Base-by-base conservation (phyloP, 2,888 invertebrate species). In the Orchesellides sinensis region DNA sequence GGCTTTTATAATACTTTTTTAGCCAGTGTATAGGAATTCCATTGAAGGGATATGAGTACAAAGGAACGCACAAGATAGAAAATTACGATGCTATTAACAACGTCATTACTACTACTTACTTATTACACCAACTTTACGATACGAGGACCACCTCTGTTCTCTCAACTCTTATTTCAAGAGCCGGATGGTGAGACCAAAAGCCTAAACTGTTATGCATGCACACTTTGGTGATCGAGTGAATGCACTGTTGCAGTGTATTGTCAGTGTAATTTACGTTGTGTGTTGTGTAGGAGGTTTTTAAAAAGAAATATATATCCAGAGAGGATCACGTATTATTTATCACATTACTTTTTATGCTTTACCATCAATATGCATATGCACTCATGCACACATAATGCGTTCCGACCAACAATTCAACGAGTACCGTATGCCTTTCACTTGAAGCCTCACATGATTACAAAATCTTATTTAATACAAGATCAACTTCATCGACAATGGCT, bases 61-160 rank as follows among this genome's bases (percentile, higher is more conserved):
- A 73, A 47, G 29, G 63, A 63, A 63, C 25, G 49, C 63, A 63
- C 73, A 61, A 52, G 73, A 63, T 32, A 63, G 73, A 74, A 74
- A 72, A 74, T 74, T 74, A 74, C 73, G 73, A 74, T 74, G 73
- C 73, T 63, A 74, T 74, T 74, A 74, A 74, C 63, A 63, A 74
- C 63, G 63, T 74, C 73, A 74, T 74, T 74, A 74, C 73, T 29
- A 73, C 73, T 74, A 74, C 73, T 74, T 74, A 63, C 73, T 74
- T 74, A 74, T 74, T 74, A 74, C 73, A 49, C 25, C 63, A 61
- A 74, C 29, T 74, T 74, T 74, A 74, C 63, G 63, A 74, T 74
- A 63, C 49, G 73, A 63, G 63, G 73, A 74, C 73, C 73, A 74
- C 73, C 73, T 74, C 73, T 74, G 73, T 74, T 74, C 63, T 63